phyloP scores from a whole-genome alignment of 2,888 invertebrate genomes.

The Homarus gammarus region DNA sequence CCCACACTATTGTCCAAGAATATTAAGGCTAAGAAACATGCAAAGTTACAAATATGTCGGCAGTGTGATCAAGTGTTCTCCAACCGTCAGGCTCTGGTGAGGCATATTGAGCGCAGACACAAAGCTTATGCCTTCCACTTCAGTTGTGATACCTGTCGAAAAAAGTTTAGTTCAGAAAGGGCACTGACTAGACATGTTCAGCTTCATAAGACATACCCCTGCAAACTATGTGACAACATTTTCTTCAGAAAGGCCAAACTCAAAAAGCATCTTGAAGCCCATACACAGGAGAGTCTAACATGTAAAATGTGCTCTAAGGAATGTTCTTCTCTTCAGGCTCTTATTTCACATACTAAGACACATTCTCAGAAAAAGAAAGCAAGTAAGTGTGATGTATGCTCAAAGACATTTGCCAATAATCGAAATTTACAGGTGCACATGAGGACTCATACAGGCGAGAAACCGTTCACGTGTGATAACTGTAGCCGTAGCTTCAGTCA shows the following conservation, averaged over 20 bases:
- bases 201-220: slow-evolving; percentile 72
- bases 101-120: slow-evolving; percentile 75
- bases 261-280: slow-evolving; percentile 73
- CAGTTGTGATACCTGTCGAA: slow-evolving; percentile 70
- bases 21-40: slow-evolving; percentile 74
- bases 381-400: slow-evolving; percentile 59
- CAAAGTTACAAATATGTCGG: slow-evolving; percentile 75
- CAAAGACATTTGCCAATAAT: slow-evolving; percentile 73
- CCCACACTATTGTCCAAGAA: slow-evolving; percentile 72
- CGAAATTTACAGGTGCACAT: slow-evolving; percentile 68
- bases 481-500: slow-evolving; percentile 68
- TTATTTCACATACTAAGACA: slow-evolving; percentile 71
- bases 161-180: slow-evolving; percentile 72
- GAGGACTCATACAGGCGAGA: slow-evolving; percentile 72
- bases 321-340: slow-evolving; percentile 66
- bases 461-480: slow-evolving; percentile 71
- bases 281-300: slow-evolving; percentile 59
- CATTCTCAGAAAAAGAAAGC: slow-evolving; percentile 54
- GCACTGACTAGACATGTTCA: slow-evolving; percentile 70
- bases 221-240: slow-evolving; percentile 72
- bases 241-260: slow-evolving; percentile 69
- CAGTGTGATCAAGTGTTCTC: slow-evolving; percentile 76
- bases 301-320: slow-evolving; percentile 65
- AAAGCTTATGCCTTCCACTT: slow-evolving; percentile 63
- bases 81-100: slow-evolving; percentile 70